Percentiles rank a stretch among this genome's conserved stretches.
Conservation (phyloP, 2,113 vertebrate species). For the Sterna hirundo region DNA sequence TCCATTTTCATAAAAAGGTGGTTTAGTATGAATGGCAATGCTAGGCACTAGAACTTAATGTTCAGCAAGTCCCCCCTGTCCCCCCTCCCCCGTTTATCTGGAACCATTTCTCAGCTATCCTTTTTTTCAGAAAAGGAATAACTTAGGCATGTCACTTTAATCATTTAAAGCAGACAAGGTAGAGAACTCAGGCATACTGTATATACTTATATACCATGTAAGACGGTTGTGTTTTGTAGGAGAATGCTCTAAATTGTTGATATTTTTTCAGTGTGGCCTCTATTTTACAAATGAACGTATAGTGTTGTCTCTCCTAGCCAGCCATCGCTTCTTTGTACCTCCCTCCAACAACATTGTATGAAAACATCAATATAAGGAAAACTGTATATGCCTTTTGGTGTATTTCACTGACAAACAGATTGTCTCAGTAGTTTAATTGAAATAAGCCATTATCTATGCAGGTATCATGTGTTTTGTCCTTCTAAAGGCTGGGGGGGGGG, state of each 20-base stretch:
- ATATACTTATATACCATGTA: not conserved
- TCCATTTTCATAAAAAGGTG: not conserved
- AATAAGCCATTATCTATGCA: not conserved
- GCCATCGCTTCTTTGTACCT: not conserved
- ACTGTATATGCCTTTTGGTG: accelerated
- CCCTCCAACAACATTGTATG: not conserved
- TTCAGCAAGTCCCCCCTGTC: accelerated
- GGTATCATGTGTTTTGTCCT: not conserved
- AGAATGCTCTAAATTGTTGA: not conserved
- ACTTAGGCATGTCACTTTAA: not conserved
- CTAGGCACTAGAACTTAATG: not conserved
- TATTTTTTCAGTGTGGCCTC: not conserved
- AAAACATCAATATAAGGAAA: not conserved
- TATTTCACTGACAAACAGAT: not conserved
- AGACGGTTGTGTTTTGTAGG: not conserved
- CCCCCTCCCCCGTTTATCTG: not conserved
- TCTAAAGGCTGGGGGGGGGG: not conserved
- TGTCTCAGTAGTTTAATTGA: not conserved
- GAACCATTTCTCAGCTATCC: not conserved
- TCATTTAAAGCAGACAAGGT: not conserved
- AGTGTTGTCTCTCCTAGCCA: not conserved
- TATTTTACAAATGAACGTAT: not conserved
- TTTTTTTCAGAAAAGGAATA: not conserved
- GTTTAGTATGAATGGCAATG: not conserved
- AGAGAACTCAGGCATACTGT: not conserved